Evolutionary conservation across 2,888 invertebrate genomes (phyloP).

Genomic region (Drosophila ustulata): DNA sequence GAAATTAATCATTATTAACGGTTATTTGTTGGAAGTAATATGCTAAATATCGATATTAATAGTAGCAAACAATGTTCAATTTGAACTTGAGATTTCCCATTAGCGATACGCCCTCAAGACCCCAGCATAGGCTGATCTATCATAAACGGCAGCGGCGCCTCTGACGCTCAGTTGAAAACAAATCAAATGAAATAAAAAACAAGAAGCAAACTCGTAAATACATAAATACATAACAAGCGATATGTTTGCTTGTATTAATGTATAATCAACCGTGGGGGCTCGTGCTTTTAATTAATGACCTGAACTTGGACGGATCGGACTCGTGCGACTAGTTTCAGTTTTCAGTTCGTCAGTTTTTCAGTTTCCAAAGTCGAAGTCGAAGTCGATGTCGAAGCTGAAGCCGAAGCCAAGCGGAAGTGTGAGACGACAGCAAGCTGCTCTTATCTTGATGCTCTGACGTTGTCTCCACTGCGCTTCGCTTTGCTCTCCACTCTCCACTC

Average conservation of each 20-base stretch:
- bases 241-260: slow-evolving; percentile 9
- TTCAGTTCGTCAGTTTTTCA: slow-evolving; percentile 4
- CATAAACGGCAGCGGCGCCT: slow-evolving; percentile 15
- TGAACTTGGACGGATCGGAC: slow-evolving; percentile 57
- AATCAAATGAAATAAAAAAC: slow-evolving; percentile 20
- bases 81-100: slow-evolving; percentile 37
- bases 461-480: slow-evolving; percentile 12
- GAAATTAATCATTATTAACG: neutral
- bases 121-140: slow-evolving; percentile 2
- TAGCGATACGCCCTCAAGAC: slow-evolving; percentile 30
- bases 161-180: slow-evolving; percentile 29
- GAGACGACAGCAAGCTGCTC: slow-evolving; percentile 30
- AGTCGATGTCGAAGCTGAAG: neutral
- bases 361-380: slow-evolving; percentile 46
- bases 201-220: neutral
- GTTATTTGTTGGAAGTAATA: neutral
- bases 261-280: slow-evolving; percentile 66
- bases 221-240: neutral
- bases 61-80: slow-evolving; percentile 4
- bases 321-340: slow-evolving; percentile 48
- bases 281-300: slow-evolving; percentile 73
- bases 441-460: slow-evolving; percentile 45
- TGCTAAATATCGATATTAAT: neutral
- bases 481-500: neutral
- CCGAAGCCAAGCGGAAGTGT: slow-evolving; percentile 62